Conservation (phyloP, 1,140 invertebrate genomes). For the Drosophila kepulauana region DNA sequence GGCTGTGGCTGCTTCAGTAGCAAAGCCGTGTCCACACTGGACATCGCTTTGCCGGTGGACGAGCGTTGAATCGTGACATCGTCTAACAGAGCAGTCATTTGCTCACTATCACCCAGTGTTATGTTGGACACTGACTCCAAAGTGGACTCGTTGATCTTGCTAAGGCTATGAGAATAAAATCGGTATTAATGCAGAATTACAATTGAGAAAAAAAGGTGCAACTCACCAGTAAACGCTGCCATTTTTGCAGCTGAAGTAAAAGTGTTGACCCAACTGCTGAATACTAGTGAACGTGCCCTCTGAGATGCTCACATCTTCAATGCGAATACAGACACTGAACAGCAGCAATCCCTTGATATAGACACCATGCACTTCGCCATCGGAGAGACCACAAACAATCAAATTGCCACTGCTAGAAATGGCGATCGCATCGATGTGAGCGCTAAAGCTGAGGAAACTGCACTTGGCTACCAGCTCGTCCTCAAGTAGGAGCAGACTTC, state of each 20-base stretch:
- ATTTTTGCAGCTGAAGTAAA: conserved; percentile 72
- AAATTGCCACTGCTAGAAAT: conserved; percentile 74
- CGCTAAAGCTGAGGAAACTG: conserved; percentile 64
- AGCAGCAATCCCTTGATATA: conserved; percentile 72
- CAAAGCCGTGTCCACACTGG: conserved; percentile 55
- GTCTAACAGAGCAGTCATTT: conserved; percentile 55
- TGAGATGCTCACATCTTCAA: conserved; percentile 65
- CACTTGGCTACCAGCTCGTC: conserved; percentile 79
- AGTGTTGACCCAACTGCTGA: conserved; percentile 61
- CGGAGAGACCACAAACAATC: conserved; percentile 75
- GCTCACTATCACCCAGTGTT: conserved; percentile 63
- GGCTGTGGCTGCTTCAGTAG: conserved; percentile 33
- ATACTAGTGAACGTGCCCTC: conserved; percentile 65
- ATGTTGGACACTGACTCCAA: conserved; percentile 57
- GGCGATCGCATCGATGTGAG: conserved; percentile 71
- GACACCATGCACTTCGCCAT: conserved; percentile 81
- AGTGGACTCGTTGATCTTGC: conserved; percentile 68
- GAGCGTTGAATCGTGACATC: conserved; percentile 61
- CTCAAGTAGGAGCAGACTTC: conserved; percentile 74
- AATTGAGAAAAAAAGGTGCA: too few relatives aligned
- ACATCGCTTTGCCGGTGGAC: conserved; percentile 37
- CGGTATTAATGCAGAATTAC: background rate
- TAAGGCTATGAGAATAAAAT: conserved; percentile 46
- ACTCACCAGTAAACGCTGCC: conserved; percentile 76
- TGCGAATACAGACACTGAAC: conserved; percentile 68